phyloP scores from a whole-genome alignment of 2,888 invertebrate genomes.

The Stenurella melanura region DNA sequence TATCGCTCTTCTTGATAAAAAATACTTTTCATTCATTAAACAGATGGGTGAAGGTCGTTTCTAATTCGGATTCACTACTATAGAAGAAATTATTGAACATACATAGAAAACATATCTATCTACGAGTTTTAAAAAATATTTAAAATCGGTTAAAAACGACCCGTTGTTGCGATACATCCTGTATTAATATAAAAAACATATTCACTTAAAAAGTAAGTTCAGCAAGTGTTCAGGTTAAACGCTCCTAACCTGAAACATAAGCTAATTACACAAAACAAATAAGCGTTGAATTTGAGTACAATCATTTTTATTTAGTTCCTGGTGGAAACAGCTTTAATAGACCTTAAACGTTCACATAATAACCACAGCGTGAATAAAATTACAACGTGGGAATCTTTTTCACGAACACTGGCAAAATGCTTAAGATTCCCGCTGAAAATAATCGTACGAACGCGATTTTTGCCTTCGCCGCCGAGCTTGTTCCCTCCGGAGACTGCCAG shows the following conservation, averaged over 20 bases:
- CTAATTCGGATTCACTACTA: too few species aligned
- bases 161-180: too few species aligned
- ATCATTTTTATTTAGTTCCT: slow-evolving; percentile 51
- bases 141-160: too few species aligned
- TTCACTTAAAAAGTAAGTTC: not conserved
- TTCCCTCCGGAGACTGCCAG: slow-evolving; percentile 49
- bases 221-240: not conserved
- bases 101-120: too few species aligned
- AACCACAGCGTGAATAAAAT: slow-evolving; percentile 57
- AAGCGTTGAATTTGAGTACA: slow-evolving; percentile 46
- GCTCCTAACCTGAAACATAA: not conserved
- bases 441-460: slow-evolving; percentile 56
- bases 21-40: too few species aligned
- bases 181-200: not conserved
- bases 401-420: slow-evolving; percentile 55
- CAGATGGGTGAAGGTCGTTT: too few species aligned
- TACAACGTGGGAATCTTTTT: slow-evolving; percentile 61
- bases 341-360: slow-evolving; percentile 54
- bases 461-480: slow-evolving; percentile 50
- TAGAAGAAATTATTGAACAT: too few species aligned
- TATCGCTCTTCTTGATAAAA: too few species aligned
- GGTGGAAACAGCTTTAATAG: slow-evolving; percentile 53
- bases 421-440: slow-evolving; percentile 51
- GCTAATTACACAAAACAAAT: slow-evolving; percentile 25
- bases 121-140: too few species aligned